Percentiles rank a stretch among this genome's conserved stretches.
phyloP scores from a whole-genome alignment of 2,113 vertebrate genomes.

The Andinoacara biseriatus region DNA sequence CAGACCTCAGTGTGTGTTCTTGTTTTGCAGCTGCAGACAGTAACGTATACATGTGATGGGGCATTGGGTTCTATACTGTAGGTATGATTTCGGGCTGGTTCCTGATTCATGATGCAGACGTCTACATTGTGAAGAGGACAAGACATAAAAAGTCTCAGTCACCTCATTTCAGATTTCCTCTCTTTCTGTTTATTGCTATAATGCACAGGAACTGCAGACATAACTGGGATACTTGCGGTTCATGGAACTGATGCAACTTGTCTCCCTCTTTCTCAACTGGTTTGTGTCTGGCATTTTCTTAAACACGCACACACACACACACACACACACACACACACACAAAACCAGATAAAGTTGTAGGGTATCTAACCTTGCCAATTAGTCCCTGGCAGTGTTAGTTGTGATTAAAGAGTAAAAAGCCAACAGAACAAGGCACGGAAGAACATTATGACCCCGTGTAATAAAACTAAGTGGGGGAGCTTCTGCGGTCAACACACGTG shows the following conservation, averaged over 20 bases:
- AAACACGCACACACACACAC: neutral
- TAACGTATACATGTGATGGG: neutral
- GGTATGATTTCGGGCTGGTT: neutral
- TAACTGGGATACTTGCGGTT: constrained; percentile 30
- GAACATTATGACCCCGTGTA: constrained; percentile 54
- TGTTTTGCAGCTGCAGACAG: constrained; percentile 12
- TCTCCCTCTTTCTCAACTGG: constrained; percentile 23
- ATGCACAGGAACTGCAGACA: constrained; percentile 36
- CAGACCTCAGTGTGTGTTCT: constrained; percentile 23
- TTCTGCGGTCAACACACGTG: constrained; percentile 58
- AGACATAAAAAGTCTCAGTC: constrained; percentile 45
- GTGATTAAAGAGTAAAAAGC: constrained; percentile 6
- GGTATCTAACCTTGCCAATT: constrained; percentile 39
- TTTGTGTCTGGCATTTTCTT: constrained; percentile 38
- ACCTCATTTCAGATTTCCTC: constrained; percentile 62
- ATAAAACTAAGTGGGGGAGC: constrained; percentile 73
- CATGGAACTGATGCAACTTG: constrained; percentile 11
- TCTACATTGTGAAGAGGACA: constrained; percentile 27
- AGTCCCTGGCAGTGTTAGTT: constrained; percentile 26
- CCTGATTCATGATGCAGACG: constrained; percentile 14
- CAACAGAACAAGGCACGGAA: constrained; percentile 55
- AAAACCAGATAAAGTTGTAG: constrained; percentile 24
- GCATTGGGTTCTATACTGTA: neutral
- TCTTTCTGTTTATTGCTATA: constrained; percentile 56
- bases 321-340: neutral